Conservation (phyloP, 2,888 invertebrate species). For the Alentia gelatinosa region DNA sequence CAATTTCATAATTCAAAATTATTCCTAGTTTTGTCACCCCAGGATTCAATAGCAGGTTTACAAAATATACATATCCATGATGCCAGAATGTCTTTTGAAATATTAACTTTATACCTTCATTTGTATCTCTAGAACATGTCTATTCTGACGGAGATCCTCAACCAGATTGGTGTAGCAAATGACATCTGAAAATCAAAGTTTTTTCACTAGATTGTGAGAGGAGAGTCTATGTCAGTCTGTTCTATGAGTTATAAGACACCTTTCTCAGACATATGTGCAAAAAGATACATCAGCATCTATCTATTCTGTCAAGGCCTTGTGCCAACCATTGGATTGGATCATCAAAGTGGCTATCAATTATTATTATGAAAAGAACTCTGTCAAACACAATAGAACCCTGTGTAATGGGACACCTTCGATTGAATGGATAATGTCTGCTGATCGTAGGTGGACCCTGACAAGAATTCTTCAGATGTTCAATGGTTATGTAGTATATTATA, state of each 20-base stretch:
- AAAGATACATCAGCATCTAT: not conserved
- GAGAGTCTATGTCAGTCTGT: not conserved
- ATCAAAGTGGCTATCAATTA: not conserved
- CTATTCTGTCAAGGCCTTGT: not conserved
- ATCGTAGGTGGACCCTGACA: too few relatives aligned
- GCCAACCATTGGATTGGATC: not conserved
- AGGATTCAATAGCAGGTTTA: not conserved
- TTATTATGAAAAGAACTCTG: not conserved
- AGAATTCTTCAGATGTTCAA: too few relatives aligned
- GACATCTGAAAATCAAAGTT: not conserved
- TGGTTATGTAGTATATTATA: too few relatives aligned
- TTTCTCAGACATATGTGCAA: not conserved
- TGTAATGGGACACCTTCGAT: too few relatives aligned
- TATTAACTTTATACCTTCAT: not conserved
- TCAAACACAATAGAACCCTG: too few relatives aligned
- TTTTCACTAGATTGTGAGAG: not conserved
- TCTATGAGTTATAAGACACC: not conserved
- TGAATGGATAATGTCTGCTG: too few relatives aligned
- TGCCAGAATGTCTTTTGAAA: too few relatives aligned
- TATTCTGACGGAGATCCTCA: conserved; percentile 56
- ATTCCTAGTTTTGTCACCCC: not conserved
- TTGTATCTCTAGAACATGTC: not conserved
- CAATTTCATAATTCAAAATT: not conserved
- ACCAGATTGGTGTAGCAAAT: conserved; percentile 55
- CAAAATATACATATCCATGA: not conserved